Conservation (phyloP, 1,140 invertebrate genomes). For the Anadara kagoshimensis region DNA sequence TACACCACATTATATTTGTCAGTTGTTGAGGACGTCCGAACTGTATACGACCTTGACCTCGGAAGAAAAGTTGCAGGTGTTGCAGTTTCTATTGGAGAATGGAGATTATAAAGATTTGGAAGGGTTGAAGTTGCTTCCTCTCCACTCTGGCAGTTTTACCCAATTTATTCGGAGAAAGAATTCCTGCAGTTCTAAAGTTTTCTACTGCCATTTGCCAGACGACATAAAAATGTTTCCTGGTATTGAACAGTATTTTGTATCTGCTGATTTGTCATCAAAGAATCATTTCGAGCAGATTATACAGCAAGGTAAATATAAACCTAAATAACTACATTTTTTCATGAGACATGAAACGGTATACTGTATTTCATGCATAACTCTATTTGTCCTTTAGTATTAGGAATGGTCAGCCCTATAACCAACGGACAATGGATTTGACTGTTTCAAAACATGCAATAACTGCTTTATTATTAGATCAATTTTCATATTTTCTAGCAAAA, state of each 20-base stretch:
- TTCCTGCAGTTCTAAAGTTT: not conserved
- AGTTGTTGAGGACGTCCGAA: not conserved
- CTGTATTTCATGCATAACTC: too few relatives aligned
- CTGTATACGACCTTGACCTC: not conserved
- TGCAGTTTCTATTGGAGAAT: not conserved
- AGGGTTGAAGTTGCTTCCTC: conserved; percentile 3
- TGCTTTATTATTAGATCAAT: too few relatives aligned
- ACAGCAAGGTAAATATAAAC: too few relatives aligned
- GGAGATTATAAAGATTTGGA: not conserved
- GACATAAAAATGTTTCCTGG: conserved; percentile 9
- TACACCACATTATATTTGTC: not conserved
- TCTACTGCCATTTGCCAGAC: not conserved
- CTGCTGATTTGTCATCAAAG: too few relatives aligned
- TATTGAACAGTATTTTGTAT: not conserved
- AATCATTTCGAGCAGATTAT: too few relatives aligned
- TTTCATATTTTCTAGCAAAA: too few relatives aligned
- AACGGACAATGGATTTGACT: too few relatives aligned
- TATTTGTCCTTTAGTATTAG: too few relatives aligned
- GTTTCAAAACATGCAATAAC: too few relatives aligned
- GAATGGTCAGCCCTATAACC: too few relatives aligned
- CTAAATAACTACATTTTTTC: too few relatives aligned
- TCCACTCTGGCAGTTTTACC: not conserved
- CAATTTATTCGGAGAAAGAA: not conserved
- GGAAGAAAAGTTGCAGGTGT: not conserved
- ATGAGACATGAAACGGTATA: too few relatives aligned